These are phyloP conservation scores for Sterna hirundo DNA, from an alignment of 2,113 vertebrate species.

Conservation along the genomic window DNA sequence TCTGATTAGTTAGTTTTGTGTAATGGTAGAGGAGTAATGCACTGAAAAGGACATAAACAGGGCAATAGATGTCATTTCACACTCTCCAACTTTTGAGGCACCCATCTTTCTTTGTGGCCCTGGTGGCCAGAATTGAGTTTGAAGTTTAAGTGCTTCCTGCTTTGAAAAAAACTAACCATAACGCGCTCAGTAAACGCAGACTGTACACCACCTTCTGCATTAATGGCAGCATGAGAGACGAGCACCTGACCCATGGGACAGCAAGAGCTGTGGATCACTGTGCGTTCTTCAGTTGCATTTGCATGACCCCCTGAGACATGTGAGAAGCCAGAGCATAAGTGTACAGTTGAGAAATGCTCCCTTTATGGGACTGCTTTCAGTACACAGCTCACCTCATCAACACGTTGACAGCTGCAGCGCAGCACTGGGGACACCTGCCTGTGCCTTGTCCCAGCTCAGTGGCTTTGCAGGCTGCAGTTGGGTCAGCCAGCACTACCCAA, in stretches of 20 bases:
- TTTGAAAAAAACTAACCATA: not conserved
- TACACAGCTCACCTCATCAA: not conserved
- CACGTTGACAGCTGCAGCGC: fast-evolving
- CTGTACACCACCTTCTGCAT: not conserved
- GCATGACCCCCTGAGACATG: not conserved
- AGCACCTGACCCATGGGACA: not conserved
- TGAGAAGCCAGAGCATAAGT: not conserved
- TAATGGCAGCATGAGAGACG: not conserved
- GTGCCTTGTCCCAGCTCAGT: fast-evolving
- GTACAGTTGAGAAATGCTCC: not conserved
- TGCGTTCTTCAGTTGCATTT: not conserved
- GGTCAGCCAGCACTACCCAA: not conserved
- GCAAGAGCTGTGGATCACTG: not conserved
- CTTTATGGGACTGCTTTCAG: not conserved
- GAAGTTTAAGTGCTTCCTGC: not conserved
- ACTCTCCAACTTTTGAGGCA: not conserved
- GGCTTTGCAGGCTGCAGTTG: fast-evolving
- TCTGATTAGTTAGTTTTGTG: not conserved
- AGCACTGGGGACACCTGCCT: not conserved
- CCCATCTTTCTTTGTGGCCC: not conserved
- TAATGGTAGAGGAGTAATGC: not conserved
- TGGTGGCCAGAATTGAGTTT: not conserved
- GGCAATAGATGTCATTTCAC: not conserved
- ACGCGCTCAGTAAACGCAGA: not conserved
- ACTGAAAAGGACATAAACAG: not conserved